Percentiles rank a stretch among this genome's conserved stretches.
Evolutionary conservation across 1,140 invertebrate species (phyloP).

Genomic region (Fopius arisanus): DNA sequence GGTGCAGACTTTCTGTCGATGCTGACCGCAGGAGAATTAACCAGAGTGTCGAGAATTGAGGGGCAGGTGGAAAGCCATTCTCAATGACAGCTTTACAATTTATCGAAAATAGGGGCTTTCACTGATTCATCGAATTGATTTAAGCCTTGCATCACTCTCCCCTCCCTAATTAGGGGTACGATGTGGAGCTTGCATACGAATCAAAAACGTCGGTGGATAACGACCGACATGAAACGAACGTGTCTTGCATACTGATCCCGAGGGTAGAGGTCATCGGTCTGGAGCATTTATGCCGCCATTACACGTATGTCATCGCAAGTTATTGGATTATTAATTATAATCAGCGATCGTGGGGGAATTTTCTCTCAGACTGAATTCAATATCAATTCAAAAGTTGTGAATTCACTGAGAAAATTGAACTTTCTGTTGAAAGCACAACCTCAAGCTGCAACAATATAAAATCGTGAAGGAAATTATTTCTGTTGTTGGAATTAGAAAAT

Average conservation of each 20-base stretch:
- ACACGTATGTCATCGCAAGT: background rate
- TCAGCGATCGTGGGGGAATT: background rate
- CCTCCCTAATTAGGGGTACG: slow-evolving; percentile 39
- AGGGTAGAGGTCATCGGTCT: background rate
- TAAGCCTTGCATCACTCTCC: slow-evolving; percentile 36
- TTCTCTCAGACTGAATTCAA: too few relatives aligned
- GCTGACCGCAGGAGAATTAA: background rate
- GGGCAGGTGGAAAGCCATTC: background rate
- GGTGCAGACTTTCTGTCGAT: background rate
- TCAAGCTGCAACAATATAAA: too few relatives aligned
- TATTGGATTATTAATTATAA: too few relatives aligned
- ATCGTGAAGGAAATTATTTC: too few relatives aligned
- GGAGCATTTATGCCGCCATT: background rate
- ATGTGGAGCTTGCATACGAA: slow-evolving; percentile 28
- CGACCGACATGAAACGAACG: background rate
- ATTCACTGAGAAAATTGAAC: too few relatives aligned
- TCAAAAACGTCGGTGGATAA: slow-evolving; percentile 24
- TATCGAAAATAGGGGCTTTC: slow-evolving; percentile 51
- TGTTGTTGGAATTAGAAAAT: too few relatives aligned
- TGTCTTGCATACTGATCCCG: background rate
- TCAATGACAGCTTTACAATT: slow-evolving; percentile 47
- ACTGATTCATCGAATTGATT: slow-evolving; percentile 49
- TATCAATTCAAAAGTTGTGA: too few relatives aligned
- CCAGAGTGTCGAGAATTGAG: slow-evolving; percentile 17
- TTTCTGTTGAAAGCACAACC: too few relatives aligned